Conservation (phyloP, 2,888 invertebrate species). For the Tachystola acroxantha region DNA sequence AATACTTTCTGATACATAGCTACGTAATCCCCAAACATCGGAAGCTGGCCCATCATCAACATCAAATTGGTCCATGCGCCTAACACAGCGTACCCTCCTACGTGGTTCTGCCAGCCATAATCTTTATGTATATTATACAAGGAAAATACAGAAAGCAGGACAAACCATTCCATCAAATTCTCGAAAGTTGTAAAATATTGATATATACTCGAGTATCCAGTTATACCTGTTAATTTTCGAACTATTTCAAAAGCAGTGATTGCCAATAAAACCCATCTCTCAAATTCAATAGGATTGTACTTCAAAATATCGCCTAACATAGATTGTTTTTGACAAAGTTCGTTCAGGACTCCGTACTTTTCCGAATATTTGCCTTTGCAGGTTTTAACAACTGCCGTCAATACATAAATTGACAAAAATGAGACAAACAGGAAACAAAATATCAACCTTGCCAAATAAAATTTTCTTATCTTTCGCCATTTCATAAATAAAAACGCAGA, state of each 20-base stretch:
- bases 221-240: slow-evolving; percentile 87
- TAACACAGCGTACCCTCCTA: slow-evolving; percentile 90
- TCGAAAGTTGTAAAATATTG: slow-evolving; percentile 91
- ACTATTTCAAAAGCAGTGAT: slow-evolving; percentile 88
- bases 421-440: slow-evolving; percentile 89
- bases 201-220: slow-evolving; percentile 86
- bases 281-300: slow-evolving; percentile 87
- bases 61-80: slow-evolving; percentile 93
- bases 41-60: slow-evolving; percentile 92
- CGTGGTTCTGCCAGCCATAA: slow-evolving; percentile 91
- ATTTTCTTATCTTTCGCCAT: slow-evolving; percentile 93
- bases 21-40: slow-evolving; percentile 92
- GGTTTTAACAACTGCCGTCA: slow-evolving; percentile 86
- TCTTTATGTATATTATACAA: slow-evolving; percentile 87
- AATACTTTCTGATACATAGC: slow-evolving; percentile 94
- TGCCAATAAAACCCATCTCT: slow-evolving; percentile 87
- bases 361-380: slow-evolving; percentile 72
- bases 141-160: slow-evolving; percentile 88
- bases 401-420: slow-evolving; percentile 87
- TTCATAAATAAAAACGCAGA: slow-evolving; percentile 93
- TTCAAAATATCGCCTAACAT: slow-evolving; percentile 84
- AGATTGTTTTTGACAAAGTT: slow-evolving; percentile 85
- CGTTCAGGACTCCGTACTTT: slow-evolving; percentile 79
- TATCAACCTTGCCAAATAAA: slow-evolving; percentile 88
- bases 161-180: slow-evolving; percentile 92